Percentiles rank a stretch among this genome's conserved stretches.
phyloP scores from a whole-genome alignment of 2,113 vertebrate species.

The Ovis aries region DNA sequence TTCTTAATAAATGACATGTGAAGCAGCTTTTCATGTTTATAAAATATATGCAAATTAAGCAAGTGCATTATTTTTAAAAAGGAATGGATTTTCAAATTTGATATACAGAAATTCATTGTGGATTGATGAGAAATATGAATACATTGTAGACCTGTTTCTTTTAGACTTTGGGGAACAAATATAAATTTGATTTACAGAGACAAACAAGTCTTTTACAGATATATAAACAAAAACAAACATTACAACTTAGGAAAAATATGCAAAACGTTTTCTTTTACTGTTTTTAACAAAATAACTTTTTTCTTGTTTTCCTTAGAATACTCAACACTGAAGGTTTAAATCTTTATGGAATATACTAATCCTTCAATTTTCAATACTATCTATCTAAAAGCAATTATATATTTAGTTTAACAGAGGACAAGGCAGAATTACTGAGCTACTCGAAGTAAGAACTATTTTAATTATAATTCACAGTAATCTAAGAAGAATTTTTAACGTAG shows the following conservation, averaged over 20 bases:
- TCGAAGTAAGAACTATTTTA: not conserved
- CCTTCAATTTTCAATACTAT: conserved; percentile 6
- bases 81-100: conserved; percentile 4
- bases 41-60: conserved; percentile 51
- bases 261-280: not conserved
- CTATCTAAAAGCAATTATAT: conserved; percentile 16
- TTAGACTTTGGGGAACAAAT: conserved; percentile 1
- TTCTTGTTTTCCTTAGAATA: not conserved
- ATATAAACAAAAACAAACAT: not conserved
- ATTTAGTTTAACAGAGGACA: not conserved
- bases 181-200: not conserved
- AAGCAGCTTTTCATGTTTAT: conserved; percentile 46
- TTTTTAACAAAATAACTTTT: not conserved
- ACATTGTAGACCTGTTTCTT: conserved; percentile 3
- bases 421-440: not conserved
- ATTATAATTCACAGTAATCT: not conserved
- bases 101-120: not conserved
- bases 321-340: not conserved
- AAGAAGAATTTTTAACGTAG: not conserved
- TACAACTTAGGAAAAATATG: not conserved
- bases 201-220: not conserved
- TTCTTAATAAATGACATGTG: conserved; percentile 57
- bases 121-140: not conserved
- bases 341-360: not conserved
- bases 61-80: conserved; percentile 22